Evolutionary conservation across 2,797 vertebrate genomes (phyloP).

Genomic region (Antrozous pallidus): DNA sequence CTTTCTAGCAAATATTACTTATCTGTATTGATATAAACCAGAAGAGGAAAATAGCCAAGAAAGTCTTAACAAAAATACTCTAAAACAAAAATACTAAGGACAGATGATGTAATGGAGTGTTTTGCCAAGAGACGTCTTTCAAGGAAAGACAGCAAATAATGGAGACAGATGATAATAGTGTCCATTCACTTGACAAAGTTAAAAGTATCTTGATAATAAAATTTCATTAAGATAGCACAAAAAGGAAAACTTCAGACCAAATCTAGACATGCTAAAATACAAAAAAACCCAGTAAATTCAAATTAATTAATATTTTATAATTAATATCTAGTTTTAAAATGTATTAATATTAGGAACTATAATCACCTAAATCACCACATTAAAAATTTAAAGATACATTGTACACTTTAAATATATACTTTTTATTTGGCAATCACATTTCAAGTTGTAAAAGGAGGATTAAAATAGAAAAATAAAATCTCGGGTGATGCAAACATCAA

Average conservation of each 20-base stretch:
- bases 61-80: not conserved
- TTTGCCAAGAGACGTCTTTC: not conserved
- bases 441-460: not conserved
- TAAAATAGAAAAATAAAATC: conserved; percentile 16
- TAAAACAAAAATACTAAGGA: not conserved
- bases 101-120: not conserved
- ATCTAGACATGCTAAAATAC: not conserved
- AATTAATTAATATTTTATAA: not conserved
- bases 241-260: not conserved
- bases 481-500: not conserved
- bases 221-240: not conserved
- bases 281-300: not conserved
- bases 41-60: not conserved
- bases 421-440: not conserved
- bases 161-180: not conserved
- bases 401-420: not conserved
- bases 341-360: not conserved
- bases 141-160: not conserved
- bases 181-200: not conserved
- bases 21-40: not conserved
- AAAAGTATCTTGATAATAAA: not conserved
- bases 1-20: not conserved
- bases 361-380: not conserved
- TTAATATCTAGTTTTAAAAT: not conserved
- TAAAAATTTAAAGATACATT: not conserved